Base-by-base conservation (phyloP, 2,888 invertebrate species). In the Drosophila paramelanica region DNA sequence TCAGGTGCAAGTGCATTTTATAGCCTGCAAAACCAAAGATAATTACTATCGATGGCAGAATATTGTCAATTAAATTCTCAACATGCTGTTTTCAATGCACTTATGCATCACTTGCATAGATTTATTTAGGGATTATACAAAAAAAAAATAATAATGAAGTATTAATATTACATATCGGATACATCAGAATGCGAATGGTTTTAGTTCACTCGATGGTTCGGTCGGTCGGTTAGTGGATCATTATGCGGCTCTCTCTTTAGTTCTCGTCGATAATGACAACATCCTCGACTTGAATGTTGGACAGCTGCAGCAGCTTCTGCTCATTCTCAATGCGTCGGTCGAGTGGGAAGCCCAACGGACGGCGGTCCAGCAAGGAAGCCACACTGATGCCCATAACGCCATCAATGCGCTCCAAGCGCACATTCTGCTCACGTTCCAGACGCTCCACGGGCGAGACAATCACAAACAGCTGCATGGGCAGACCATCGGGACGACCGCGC, bases 381-480 rank as follows among this genome's bases (percentile, higher is more conserved):
- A 45, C 36, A 5, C 73, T 77, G 3, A 75, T 51, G 51, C 88
- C 90, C 46, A 89, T 71, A 4, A 79, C 47, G n/a, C 76, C 77
- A 5, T 67, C 72, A 17, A 78, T 49, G 27, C 57, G 70, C 1
- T 69, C 46, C 2, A 52, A 7, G 23, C 56, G 39, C 14, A 31
- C 1, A 0, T 17, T 6, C 1, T 57, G 60, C 6, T 42, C 61
- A 7, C 56, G 51, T 10, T 57, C 57, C 36, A 57, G 25, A 13
- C 66, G 27, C 84, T 78, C 85, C 72, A 92, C 91, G 62, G 94
- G 94, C 11, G 94, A 93, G 50, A 95, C 93, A 81, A 94, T 93
- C 3, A 95, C 94, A 84, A 94, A 90, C 23, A 95, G 80, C 70
- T 94, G 93, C 91, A 94, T 94, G 5, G 94, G 94, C 91, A 94